Conservation (phyloP, 2,113 vertebrate genomes). For the Gadus chalcogrammus region DNA sequence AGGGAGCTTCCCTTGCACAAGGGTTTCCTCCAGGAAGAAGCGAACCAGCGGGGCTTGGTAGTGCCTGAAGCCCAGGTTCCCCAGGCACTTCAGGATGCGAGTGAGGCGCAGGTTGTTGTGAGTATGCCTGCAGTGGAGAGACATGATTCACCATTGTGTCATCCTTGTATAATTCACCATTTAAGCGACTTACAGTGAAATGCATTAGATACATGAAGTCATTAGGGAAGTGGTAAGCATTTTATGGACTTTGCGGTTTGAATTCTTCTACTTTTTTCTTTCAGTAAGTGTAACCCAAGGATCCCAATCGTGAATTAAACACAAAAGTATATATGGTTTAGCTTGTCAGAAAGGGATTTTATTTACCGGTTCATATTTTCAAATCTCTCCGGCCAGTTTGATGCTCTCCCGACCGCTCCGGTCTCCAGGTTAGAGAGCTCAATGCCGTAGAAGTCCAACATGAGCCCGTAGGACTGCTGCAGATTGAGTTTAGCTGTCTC, state of each 20-base stretch:
- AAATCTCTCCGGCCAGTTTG: conserved; percentile 78
- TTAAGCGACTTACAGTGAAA: neutral
- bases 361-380: conserved; percentile 82
- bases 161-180: neutral
- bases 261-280: too few relatives aligned
- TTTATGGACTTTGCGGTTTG: too few relatives aligned
- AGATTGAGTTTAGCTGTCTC: conserved; percentile 64
- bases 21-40: conserved; percentile 88
- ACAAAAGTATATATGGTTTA: neutral
- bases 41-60: conserved; percentile 84
- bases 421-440: conserved; percentile 56
- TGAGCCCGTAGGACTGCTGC: conserved; percentile 82
- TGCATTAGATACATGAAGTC: too few relatives aligned
- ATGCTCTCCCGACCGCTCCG: conserved; percentile 69
- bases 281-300: too few relatives aligned
- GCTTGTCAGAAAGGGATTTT: neutral
- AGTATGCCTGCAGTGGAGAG: conserved; percentile 61
- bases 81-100: conserved; percentile 90
- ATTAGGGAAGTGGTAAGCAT: too few relatives aligned
- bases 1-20: conserved; percentile 61
- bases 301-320: too few relatives aligned
- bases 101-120: conserved; percentile 93
- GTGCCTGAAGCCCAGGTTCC: conserved; percentile 79
- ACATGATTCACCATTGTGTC: neutral
- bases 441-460: conserved; percentile 92